Percentiles rank a stretch among this genome's conserved stretches.
phyloP scores from a whole-genome alignment of 2,888 invertebrate species.

The Mesodorylaimus sp. region DNA sequence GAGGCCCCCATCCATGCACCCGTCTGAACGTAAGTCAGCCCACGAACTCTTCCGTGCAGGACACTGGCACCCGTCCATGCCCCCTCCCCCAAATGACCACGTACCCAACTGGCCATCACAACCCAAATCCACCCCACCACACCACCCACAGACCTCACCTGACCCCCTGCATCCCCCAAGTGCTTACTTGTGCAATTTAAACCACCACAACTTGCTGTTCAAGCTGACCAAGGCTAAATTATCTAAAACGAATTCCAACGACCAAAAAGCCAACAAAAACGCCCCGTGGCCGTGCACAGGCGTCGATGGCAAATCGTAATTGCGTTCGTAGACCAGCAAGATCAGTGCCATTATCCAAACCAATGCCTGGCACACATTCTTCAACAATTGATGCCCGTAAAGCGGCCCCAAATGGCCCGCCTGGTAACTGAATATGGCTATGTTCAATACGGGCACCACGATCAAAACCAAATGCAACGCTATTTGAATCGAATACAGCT shows the following conservation, averaged over 20 bases:
- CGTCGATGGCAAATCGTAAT: slow-evolving; percentile 6
- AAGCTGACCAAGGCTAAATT: slow-evolving; percentile 6
- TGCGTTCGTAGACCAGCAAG: slow-evolving; percentile 4
- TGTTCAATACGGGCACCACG: not conserved
- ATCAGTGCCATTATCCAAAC: not conserved
- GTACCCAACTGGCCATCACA: not conserved
- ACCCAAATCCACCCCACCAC: no score
- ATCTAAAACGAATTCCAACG: not conserved
- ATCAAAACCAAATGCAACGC: not conserved
- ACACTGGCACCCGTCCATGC: not conserved
- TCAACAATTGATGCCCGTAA: not conserved
- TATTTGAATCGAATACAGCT: not conserved
- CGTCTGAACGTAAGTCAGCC: no score
- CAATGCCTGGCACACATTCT: not conserved
- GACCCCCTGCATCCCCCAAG: not conserved
- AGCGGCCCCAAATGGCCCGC: not conserved
- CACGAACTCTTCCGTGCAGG: not conserved
- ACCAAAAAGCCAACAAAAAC: slow-evolving; percentile 8
- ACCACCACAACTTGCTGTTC: slow-evolving; percentile 11
- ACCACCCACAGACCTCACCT: no score
- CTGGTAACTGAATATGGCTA: not conserved
- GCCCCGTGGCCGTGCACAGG: slow-evolving; percentile 7
- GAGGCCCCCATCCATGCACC: no score
- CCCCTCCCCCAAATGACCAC: not conserved
- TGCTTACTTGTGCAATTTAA: slow-evolving; percentile 6